A percentile compares a stretch with the other conserved stretches of the same genome.
These are phyloP conservation scores for Neomorphus geoffroyi DNA, from an alignment of 2,797 vertebrate species.

Conservation along the genomic window DNA sequence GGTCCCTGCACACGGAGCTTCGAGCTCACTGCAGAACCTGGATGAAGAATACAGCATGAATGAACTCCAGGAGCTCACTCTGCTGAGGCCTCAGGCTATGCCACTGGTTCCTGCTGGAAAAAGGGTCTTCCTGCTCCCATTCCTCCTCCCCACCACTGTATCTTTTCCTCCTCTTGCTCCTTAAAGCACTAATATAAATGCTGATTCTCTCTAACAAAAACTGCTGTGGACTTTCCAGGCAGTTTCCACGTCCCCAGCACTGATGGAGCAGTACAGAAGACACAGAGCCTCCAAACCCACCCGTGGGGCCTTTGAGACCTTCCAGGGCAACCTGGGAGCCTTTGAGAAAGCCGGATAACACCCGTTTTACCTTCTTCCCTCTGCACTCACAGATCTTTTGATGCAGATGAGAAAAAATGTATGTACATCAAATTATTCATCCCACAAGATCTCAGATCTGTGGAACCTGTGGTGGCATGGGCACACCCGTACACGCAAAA, in stretches of 20 bases:
- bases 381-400: background rate
- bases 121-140: background rate
- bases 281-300: rapidly evolving
- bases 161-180: background rate
- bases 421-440: background rate
- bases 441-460: background rate
- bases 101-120: background rate
- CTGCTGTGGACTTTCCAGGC: too few relatives aligned
- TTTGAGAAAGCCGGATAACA: background rate
- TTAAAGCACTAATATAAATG: rapidly evolving
- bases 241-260: background rate
- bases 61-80: rapidly evolving
- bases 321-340: too few relatives aligned
- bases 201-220: background rate
- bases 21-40: background rate
- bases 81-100: background rate
- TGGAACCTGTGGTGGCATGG: rapidly evolving
- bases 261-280: background rate
- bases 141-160: background rate
- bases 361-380: background rate
- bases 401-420: background rate
- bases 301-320: rapidly evolving
- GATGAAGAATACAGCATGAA: background rate
- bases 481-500: background rate
- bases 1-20: rapidly evolving